phyloP scores from a whole-genome alignment of 2,113 vertebrate genomes.

The Nestor notabilis region DNA sequence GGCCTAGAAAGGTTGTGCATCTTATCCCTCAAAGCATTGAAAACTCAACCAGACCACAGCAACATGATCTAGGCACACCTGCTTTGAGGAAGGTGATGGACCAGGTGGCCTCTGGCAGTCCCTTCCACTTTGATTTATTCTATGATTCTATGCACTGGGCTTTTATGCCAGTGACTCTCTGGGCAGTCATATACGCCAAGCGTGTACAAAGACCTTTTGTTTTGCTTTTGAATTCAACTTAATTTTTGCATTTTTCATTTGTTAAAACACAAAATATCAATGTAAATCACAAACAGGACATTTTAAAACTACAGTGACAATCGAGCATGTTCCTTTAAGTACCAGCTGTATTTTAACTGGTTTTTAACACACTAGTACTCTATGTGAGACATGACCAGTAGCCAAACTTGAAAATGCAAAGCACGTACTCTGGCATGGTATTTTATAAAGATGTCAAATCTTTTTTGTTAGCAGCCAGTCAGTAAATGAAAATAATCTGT shows the following conservation, averaged over 20 bases:
- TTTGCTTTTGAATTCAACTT: background rate
- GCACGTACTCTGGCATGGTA: background rate
- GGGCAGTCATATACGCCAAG: background rate
- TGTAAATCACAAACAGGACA: background rate
- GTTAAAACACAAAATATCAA: background rate
- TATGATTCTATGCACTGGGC: background rate
- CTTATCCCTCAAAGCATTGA: background rate
- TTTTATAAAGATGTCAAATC: background rate
- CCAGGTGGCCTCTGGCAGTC: background rate
- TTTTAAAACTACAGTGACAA: background rate
- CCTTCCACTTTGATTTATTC: background rate
- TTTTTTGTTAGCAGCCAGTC: background rate
- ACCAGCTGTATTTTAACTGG: background rate
- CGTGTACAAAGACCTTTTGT: background rate
- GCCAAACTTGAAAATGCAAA: background rate
- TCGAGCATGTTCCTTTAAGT: background rate
- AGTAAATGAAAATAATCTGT: conserved; percentile 12
- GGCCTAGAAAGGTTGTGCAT: background rate
- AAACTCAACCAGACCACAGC: background rate
- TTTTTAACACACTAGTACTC: background rate
- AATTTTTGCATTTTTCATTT: background rate
- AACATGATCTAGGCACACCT: background rate
- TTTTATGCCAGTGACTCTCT: background rate
- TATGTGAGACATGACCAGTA: background rate
- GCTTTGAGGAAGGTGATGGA: background rate